Evolutionary conservation across 2,797 vertebrate genomes (phyloP), one percentile per base, ranked within the genome.

Genomic region (Gymnopithys bicolor): DNA sequence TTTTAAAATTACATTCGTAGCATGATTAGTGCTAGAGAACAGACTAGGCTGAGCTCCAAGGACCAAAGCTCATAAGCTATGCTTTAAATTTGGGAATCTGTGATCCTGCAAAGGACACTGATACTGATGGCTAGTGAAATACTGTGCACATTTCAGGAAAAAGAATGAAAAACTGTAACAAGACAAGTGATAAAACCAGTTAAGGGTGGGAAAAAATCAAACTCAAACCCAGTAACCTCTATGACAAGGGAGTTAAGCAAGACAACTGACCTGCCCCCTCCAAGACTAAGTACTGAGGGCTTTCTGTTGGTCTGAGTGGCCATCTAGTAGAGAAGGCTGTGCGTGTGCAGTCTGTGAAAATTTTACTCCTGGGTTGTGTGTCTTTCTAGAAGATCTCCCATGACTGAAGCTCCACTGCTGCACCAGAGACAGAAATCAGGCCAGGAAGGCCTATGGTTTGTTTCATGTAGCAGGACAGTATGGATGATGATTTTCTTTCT

Each of bases 21-120:
- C 11, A 8, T 6, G 45, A 11, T 16, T n/a, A 28, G 56, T 74
- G 60, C 27, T 89, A 25, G 30, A 19, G 67, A 55, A 43, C 35
- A 58, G 48, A 19, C 32, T 27, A 74, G 62, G 49, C 68, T 46
- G 67, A 82, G 74, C 22, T 35, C 63, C 1, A 13, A 39, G n/a
- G 27, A n/a, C 23, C 35, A 51, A 3, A 1, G 6, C 48, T 59
- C 4, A 3, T 37, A 62, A 24, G 19, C 46, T 1, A 0, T 8
- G 28, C 55, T 59, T 58, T 66, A 39, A 30, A 28, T 45, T 21
- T 5, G 8, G 41, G 59, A 56, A 76, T 46, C 62, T 15, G 7
- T 53, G 58, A 0, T 18, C 59, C 60, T 37, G 3, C n/a, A 23
- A 37, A 80, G 71, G 41, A 56, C n/a, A 41, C 1, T 7, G 28